Evolutionary conservation across 2,888 invertebrate genomes (phyloP).

Genomic region (Oxyteleia sp.): DNA sequence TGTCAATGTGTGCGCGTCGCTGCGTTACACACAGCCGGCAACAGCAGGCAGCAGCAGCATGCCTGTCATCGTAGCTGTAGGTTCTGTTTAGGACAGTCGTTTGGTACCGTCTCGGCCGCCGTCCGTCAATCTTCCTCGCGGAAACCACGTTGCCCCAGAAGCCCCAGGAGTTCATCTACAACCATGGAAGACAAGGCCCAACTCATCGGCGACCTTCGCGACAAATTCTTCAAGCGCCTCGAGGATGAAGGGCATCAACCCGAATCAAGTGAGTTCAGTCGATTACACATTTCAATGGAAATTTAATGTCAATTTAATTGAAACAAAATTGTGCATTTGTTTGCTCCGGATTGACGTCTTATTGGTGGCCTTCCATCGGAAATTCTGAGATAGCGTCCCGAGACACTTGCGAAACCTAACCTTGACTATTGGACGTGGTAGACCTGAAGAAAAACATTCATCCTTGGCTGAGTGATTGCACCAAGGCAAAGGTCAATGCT

Average conservation of each 20-base stretch:
- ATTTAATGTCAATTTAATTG: no score
- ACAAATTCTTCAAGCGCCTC: constrained; percentile 83
- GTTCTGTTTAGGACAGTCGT: constrained; percentile 41
- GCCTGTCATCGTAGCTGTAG: constrained; percentile 20
- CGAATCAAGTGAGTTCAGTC: constrained; percentile 80
- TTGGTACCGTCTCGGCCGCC: constrained; percentile 3
- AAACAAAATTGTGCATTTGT: no score
- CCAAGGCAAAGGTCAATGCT: constrained; percentile 25
- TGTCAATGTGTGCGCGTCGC: constrained; percentile 20
- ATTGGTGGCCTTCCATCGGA: no score
- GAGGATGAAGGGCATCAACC: constrained; percentile 81
- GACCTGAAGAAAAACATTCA: constrained; percentile 9
- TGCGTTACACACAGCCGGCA: constrained; percentile 35
- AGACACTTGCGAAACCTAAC: constrained; percentile 10
- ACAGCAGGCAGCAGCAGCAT: constrained; percentile 32
- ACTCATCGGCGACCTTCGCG: constrained; percentile 83
- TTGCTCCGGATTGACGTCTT: no score
- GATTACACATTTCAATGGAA: no score
- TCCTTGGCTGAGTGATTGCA: constrained; percentile 10
- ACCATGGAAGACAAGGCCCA: constrained; percentile 82
- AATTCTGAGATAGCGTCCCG: no score
- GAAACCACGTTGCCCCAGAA: constrained; percentile 22
- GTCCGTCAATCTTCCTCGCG: not conserved
- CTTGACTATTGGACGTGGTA: constrained; percentile 20
- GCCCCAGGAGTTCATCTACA: constrained; percentile 30